Evolutionary conservation across 2,888 invertebrate genomes (phyloP), one percentile per base, ranked within the genome.

Genomic region (Sminthurides aquaticus): DNA sequence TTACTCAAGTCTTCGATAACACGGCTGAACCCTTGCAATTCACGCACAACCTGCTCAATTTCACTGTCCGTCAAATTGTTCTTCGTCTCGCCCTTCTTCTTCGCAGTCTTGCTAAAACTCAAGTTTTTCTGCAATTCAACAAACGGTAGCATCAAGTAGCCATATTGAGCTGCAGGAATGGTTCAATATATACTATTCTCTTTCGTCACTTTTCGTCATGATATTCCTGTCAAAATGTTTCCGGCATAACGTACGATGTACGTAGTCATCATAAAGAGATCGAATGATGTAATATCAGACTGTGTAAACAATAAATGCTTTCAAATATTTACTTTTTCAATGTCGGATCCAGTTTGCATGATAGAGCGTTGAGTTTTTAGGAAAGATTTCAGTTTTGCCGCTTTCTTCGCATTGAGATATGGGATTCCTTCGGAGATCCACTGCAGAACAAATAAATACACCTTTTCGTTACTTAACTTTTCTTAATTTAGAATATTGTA

Each of bases 381-480:
- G 48, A 80, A 76, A 52, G 79, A 67, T 1, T 74, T 68, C 0
- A 84, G 74, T 57, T 76, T 75, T 0, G 66, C 69, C 75, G 84
- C 84, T 73, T 86, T 84, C 2, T 73, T 75, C 74, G 81, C 60
- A 76, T 85, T 86, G 26, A 89, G 76, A 75, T 83, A 89, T 2
- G 87, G 83, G 59, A 90, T 80, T 3, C 89, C 88, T 70, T 84
- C 80, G 76, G 85, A 85, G 25, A 82, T 81, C 73, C 86, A 84
- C 89, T 89, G 80, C 54, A 81, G 28, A 5, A 25, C 11, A 57
- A 57, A 57, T 25, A 57, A 57, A 54, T 11, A 43, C n/a, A n/a
- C n/a, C n/a, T n/a, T n/a, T n/a, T n/a, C n/a, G n/a, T n/a, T n/a
- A n/a, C n/a, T n/a, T n/a, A n/a, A n/a, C n/a, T n/a, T n/a, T n/a